These are phyloP conservation scores for Catharus fuscescens DNA, from an alignment of 2,113 vertebrate genomes.

Conservation along the genomic window DNA sequence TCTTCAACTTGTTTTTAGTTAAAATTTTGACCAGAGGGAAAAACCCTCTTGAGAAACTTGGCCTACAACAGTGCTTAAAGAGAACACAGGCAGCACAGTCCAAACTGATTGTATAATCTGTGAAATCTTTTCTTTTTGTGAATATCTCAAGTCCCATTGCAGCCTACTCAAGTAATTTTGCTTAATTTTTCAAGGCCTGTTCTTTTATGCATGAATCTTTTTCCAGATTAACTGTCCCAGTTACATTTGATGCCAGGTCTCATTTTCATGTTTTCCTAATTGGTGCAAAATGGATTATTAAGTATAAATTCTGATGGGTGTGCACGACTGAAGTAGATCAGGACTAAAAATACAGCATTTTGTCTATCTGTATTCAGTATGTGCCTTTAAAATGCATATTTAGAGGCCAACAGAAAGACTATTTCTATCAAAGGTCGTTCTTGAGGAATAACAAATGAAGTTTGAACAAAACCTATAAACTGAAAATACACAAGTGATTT, in stretches of 20 bases:
- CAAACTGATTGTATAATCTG: not conserved
- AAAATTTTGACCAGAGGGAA: not conserved
- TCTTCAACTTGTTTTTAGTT: not conserved
- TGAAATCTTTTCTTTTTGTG: not conserved
- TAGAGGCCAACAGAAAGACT: not conserved
- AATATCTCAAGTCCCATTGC: not conserved
- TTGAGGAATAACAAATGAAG: not conserved
- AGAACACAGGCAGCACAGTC: not conserved
- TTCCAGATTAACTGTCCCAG: not conserved
- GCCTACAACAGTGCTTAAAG: not conserved
- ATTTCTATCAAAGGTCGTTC: not conserved
- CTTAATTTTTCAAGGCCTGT: constrained; percentile 18
- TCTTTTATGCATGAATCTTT: not conserved
- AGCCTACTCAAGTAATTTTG: constrained; percentile 4
- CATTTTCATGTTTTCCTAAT: constrained; percentile 37
- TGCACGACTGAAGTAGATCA: not conserved
- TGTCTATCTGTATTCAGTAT: not conserved
- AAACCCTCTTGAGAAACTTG: not conserved
- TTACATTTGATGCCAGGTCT: not conserved
- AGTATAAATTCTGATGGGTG: not conserved
- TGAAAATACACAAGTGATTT: not conserved
- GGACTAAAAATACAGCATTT: not conserved
- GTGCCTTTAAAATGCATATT: not conserved
- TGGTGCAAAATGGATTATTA: constrained; percentile 32
- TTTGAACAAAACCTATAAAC: not conserved